These are phyloP conservation scores for Corythornis cristatus DNA, from an alignment of 2,113 vertebrate genomes.

Conservation along the genomic window DNA sequence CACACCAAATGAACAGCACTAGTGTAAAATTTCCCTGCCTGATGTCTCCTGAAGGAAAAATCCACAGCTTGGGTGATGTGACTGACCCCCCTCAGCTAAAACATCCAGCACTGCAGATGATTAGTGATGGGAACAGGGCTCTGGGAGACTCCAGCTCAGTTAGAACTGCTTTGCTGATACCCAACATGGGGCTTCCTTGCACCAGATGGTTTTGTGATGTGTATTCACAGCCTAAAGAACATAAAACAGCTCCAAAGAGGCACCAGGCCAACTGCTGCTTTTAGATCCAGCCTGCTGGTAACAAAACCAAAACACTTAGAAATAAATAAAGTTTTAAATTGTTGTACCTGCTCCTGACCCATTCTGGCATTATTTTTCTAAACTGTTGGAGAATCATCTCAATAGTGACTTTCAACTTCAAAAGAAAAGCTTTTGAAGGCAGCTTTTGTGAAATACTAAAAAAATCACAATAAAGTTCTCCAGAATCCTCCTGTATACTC, in stretches of 20 bases:
- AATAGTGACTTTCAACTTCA: not conserved
- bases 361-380: not conserved
- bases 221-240: not conserved
- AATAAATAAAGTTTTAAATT: not conserved
- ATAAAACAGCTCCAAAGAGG: not conserved
- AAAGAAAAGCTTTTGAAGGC: not conserved
- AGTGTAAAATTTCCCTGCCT: not conserved
- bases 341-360: not conserved
- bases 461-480: not conserved
- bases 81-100: not conserved
- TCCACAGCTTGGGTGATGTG: not conserved
- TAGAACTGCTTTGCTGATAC: not conserved
- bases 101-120: not conserved
- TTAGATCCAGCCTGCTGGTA: not conserved
- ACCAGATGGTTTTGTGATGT: not conserved
- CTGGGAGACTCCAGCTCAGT: rapidly evolving
- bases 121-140: not conserved
- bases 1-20: not conserved
- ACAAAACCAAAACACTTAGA: not conserved
- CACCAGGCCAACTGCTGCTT: not conserved
- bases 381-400: not conserved
- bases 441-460: not conserved
- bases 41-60: not conserved
- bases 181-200: not conserved
- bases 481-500: not conserved